Evolutionary conservation across 2,113 vertebrate genomes (phyloP), one percentile per base, ranked within the genome.

Genomic region (Ancistrus triradiatus): DNA sequence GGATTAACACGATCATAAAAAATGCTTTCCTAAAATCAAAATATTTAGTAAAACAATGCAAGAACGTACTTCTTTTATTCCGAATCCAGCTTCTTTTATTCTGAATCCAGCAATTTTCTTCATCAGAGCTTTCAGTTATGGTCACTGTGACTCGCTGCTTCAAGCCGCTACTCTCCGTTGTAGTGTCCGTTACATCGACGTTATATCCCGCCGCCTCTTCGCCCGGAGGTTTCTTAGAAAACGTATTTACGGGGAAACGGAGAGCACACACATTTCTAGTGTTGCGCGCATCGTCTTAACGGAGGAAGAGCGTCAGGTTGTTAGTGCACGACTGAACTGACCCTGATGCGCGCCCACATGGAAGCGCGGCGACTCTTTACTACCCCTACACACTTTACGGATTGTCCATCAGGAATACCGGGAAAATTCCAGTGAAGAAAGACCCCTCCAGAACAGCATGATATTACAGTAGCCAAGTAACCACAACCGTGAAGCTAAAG

Each of bases 51-150:
- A 2, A 3, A 3, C 9, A 40, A n/a, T 42, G 14, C 8, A 1
- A 4, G 1, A 18, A 21, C 86, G 86, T 81, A 88, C 87, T 88
- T 86, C 81, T 88, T 68, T 55, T 51, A 78, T 83, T 82, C 77
- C 83, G 81, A 81, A 76, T 82, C 80, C 58, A 67, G 76, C 1
- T 60, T 66, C 70, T 50, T 53, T 66, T 58, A 35, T 69, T 82
- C 77, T 82, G 81, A 81, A 76, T 82, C 80, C 58, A 67, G 76
- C 1, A 58, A 35, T 69, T 25, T 60, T 78, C 78, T 70, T 80
- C 82, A 78, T 78, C 55, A 62, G 78, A 61, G 66, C 56, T 57
- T 49, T 68, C 56, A 52, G 42, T 17, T 7, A 33, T 47, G 25
- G 8, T 57, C 8, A 43, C 56, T 7, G 33, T 6, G 69, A 46